Base-by-base conservation (phyloP, 2,888 invertebrate genomes). In the Barypeithes pellucidus region DNA sequence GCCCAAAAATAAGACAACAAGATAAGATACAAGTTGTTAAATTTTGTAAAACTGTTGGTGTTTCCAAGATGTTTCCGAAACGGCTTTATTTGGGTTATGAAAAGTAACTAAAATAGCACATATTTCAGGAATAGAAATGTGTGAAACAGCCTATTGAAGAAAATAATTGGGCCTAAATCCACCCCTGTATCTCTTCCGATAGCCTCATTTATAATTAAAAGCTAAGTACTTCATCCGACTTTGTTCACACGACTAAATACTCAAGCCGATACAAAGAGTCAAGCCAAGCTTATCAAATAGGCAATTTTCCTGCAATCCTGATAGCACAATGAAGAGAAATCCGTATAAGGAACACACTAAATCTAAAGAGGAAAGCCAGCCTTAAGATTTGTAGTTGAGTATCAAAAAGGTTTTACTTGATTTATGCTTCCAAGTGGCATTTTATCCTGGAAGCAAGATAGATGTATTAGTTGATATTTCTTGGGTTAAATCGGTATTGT, bases 351-450 rank as follows among this genome's bases (percentile, higher is more conserved):
- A 36, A 52, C 24, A 54, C 24, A 18, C 43, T 66, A 66, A 54
- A 66, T 66, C 66, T 57, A 39, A 14, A 54, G 5, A 11, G 29
- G 29, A 43, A 39, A 66, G 36, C 54, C 54, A 11, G 52, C 54
- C 43, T 41, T 18, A 66, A 54, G 66, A 66, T 57, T 66, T 66
- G 66, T 66, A 43, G 54, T 43, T 8, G 24, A 16, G 39, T 43
- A 52, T 54, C 54, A 54, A 16, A 54, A 41, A 57, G 54, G 66
- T 54, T 54, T 54, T 41, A 41, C 57, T 54, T 66, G 66, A 66
- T 66, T 66, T 66, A 66, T 66, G 36, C 29, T 24, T 20, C 9
- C 2, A 43, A 1, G 8, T 16, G 16, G 43, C 43, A 52, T 52
- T 29, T 52, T 52, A 14, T 7, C n/a, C n/a, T 2, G 8, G 11